Conservation (phyloP, 1,140 invertebrate species). For the Globodera ellingtonae region DNA sequence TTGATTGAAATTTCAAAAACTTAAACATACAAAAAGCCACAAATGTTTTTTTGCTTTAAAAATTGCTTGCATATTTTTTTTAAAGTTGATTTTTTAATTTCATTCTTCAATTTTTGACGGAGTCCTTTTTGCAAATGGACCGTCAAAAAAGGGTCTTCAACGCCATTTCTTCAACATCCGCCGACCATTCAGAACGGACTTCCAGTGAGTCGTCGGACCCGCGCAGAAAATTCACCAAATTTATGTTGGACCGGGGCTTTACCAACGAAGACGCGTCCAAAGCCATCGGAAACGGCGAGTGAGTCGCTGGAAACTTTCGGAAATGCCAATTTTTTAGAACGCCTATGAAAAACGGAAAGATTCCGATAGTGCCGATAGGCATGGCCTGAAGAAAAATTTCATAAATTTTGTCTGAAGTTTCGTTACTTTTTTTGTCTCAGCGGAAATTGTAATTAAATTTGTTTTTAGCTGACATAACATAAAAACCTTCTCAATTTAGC, state of each 20-base stretch:
- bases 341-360: no score
- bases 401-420: no score
- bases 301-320: constrained; percentile 29
- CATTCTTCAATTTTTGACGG: constrained; percentile 41
- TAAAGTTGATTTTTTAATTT: not conserved
- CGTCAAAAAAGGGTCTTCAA: constrained; percentile 39
- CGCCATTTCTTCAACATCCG: not conserved
- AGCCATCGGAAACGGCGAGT: constrained; percentile 33
- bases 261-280: constrained; percentile 14
- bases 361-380: no score
- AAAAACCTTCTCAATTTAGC: constrained; percentile 35
- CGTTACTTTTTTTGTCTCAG: no score
- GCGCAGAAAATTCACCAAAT: constrained; percentile 30
- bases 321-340: no score
- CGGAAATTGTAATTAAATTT: no score
- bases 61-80: no score
- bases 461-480: constrained; percentile 6
- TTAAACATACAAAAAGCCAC: no score
- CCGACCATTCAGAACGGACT: not conserved
- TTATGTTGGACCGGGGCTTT: constrained; percentile 26
- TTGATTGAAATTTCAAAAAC: no score
- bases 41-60: no score
- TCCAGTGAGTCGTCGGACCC: constrained; percentile 11
- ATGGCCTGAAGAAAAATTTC: no score
- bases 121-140: constrained; percentile 31